A percentile compares a stretch with the other conserved stretches of the same genome.
Conservation (phyloP, 2,797 vertebrate genomes). For the Hafferia zeledoni region DNA sequence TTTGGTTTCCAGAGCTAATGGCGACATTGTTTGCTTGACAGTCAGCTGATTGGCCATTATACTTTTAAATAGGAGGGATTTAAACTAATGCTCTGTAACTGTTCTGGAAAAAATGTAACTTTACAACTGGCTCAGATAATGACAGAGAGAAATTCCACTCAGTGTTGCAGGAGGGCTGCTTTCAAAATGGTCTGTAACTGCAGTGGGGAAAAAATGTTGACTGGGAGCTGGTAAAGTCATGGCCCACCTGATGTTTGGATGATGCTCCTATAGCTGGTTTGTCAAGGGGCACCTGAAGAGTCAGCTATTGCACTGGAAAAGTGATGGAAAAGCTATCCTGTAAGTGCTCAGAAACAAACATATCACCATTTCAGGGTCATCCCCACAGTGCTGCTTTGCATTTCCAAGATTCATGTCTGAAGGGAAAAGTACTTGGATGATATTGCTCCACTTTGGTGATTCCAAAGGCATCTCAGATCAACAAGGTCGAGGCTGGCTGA, state of each 20-base stretch:
- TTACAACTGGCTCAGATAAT: background rate
- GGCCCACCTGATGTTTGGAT: background rate
- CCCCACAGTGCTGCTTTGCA: background rate
- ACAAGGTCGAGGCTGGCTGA: background rate
- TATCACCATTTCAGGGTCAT: background rate
- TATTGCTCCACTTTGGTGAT: background rate
- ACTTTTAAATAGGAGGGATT: conserved; percentile 16
- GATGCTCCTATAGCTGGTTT: background rate
- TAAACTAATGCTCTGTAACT: conserved; percentile 1
- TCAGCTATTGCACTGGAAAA: background rate
- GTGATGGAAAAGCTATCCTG: background rate
- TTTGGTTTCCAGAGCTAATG: conserved; percentile 28
- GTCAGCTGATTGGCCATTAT: conserved; percentile 42
- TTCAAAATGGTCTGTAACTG: background rate
- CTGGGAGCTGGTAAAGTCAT: background rate
- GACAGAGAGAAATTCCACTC: background rate
- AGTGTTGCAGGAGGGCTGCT: background rate
- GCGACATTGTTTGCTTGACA: background rate
- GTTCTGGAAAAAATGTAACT: conserved; percentile 34
- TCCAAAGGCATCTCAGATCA: background rate
- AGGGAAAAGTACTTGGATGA: background rate
- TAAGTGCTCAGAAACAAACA: background rate
- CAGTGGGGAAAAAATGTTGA: background rate
- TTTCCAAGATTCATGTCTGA: background rate
- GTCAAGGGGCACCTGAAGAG: background rate